phyloP scores from a whole-genome alignment of 2,888 invertebrate species.

The Drosophila niveifrons region DNA sequence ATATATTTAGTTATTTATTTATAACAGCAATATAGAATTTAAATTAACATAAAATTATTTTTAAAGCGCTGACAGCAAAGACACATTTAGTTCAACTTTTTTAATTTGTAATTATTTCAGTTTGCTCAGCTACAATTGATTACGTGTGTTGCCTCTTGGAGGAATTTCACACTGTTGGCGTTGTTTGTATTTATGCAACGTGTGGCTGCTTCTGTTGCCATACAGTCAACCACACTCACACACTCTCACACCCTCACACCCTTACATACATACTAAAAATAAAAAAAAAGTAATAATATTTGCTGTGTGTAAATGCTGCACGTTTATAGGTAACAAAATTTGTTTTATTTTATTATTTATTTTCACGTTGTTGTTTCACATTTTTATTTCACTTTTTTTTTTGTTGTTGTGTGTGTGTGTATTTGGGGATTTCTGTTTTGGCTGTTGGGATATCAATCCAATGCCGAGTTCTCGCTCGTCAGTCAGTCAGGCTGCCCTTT shows the following conservation, averaged over 20 bases:
- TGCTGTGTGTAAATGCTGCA: constrained; percentile 70
- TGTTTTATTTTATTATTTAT: constrained; percentile 70
- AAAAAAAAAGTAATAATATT: constrained; percentile 57
- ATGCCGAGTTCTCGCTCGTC: constrained; percentile 47
- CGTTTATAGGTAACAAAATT: constrained; percentile 74
- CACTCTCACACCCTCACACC: constrained; percentile 11
- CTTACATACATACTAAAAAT: constrained; percentile 10
- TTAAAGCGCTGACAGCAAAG: too few species aligned
- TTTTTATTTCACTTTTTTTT: constrained; percentile 28
- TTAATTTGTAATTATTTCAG: constrained; percentile 19
- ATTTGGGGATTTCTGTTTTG: constrained; percentile 32
- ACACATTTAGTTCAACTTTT: not conserved
- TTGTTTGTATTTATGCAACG: constrained; percentile 62
- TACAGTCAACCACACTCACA: constrained; percentile 30
- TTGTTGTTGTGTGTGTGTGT: too few species aligned
- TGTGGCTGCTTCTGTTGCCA: constrained; percentile 47
- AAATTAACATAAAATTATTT: too few species aligned
- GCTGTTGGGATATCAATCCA: constrained; percentile 55
- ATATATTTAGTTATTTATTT: constrained; percentile 12
- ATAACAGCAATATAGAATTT: too few species aligned
- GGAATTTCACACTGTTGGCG: constrained; percentile 36
- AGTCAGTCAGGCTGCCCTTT: constrained; percentile 66
- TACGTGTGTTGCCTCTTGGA: constrained; percentile 12
- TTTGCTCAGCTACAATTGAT: constrained; percentile 21
- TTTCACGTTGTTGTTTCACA: constrained; percentile 39